Evolutionary conservation across 2,888 invertebrate species (phyloP), one percentile per base, ranked within the genome.

Genomic region (Andrena trimmerana): DNA sequence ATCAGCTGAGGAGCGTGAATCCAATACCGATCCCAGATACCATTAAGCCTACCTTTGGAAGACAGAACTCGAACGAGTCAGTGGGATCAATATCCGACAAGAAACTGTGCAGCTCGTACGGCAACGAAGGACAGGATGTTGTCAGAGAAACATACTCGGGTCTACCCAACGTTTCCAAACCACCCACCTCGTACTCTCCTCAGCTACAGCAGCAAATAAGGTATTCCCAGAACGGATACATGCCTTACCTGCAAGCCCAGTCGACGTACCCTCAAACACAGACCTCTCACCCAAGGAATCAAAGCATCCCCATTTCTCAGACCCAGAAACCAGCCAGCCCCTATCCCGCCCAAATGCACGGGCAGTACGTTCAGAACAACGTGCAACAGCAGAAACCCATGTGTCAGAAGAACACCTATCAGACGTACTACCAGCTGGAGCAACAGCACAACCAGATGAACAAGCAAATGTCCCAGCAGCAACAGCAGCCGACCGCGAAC

Each of bases 381-480:
- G 76, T 74, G 48, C 83, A 78, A 24, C 88, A 87, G n/a, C 79
- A 76, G 7, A 89, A 91, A 52, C 83, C 88, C 2, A 81, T 89
- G 31, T 84, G 83, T 50, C 88, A 89, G 3, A 93, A 93, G 72
- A 93, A 90, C 73, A 83, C 90, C 31, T 92, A 92, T 71, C 90
- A 90, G 33, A 89, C 89, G 13, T 93, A 93, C 70, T 93, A 94
- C 81, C 93, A 93, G 31, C 50, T 93, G 42, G 93, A 94, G 65
- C 93, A 94, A 62, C 94, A 94, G 75, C 93, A 94, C 72, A 94
- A 94, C 86, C 93, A 94, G 80, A 91, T 93, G 90, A 94, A 93
- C 84, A 93, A 92, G 52, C 94, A 94, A 79, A 83, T 92, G 20
- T 88, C 91, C 5, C 86, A 88, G 82, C 94, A 93, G 77, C 84